These are phyloP conservation scores for Melanocharis versteri DNA, from an alignment of 2,113 vertebrate species.

Conservation along the genomic window DNA sequence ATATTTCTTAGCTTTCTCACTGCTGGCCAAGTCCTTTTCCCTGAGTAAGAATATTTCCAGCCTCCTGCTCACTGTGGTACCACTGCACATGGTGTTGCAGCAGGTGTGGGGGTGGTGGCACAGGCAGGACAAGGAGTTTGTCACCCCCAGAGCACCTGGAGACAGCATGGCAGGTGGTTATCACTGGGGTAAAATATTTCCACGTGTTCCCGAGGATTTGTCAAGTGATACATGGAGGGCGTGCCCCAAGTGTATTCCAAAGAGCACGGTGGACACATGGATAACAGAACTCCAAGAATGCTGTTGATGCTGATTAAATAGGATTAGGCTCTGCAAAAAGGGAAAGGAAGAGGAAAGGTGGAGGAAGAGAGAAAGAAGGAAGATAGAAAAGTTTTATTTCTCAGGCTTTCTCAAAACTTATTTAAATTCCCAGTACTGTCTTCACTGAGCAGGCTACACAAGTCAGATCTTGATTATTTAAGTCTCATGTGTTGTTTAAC, in stretches of 20 bases:
- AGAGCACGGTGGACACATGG: not conserved
- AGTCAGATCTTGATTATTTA: not conserved
- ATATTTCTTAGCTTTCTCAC: not conserved
- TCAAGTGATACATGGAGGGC: not conserved
- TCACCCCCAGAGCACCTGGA: not conserved
- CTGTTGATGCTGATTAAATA: not conserved
- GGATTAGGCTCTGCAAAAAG: not conserved
- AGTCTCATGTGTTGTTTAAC: not conserved
- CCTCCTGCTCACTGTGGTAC: not conserved
- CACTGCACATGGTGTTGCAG: not conserved
- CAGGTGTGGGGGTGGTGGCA: not conserved
- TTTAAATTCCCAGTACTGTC: not conserved
- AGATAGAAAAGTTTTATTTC: not conserved
- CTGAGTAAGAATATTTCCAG: not conserved
- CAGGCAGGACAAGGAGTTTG: conserved; percentile 12
- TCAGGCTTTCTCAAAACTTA: not conserved
- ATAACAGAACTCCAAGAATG: not conserved
- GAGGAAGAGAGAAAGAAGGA: not conserved
- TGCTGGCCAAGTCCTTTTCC: not conserved
- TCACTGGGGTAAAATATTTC: not conserved
- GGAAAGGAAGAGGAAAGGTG: not conserved
- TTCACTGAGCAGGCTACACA: not conserved
- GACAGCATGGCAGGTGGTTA: not conserved
- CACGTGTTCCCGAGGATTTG: not conserved
- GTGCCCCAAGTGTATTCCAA: not conserved